These are phyloP conservation scores for Nesogale talazaci DNA, from an alignment of 2,113 vertebrate genomes.

Conservation along the genomic window DNA sequence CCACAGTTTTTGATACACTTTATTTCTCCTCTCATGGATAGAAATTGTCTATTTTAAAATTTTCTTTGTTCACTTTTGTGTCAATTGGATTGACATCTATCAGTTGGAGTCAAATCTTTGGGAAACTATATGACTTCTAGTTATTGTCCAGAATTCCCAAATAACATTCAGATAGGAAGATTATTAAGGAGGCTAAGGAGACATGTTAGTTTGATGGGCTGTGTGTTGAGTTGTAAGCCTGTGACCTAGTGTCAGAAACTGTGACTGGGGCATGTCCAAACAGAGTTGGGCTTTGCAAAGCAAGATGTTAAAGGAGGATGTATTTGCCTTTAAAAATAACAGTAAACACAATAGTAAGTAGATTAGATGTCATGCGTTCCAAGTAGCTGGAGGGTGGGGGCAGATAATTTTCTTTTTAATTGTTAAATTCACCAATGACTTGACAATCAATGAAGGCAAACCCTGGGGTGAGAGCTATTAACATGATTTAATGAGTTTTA, in stretches of 20 bases:
- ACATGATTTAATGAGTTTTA: neutral
- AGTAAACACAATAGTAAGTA: neutral
- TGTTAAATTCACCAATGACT: neutral
- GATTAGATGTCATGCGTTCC: neutral
- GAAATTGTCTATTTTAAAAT: neutral
- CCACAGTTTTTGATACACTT: constrained; percentile 3
- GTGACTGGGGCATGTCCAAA: neutral
- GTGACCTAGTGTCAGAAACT: neutral
- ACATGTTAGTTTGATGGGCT: no score
- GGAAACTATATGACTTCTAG: neutral
- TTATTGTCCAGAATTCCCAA: neutral
- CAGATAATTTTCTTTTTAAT: neutral
- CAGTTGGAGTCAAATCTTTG: neutral
- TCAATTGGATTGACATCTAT: neutral
- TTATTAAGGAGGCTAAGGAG: neutral
- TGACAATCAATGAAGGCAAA: neutral
- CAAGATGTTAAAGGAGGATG: neutral
- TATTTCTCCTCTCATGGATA: neutral
- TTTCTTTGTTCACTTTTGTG: neutral
- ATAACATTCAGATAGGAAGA: neutral
- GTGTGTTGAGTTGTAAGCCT: neutral
- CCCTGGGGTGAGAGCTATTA: no score
- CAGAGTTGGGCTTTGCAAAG: neutral
- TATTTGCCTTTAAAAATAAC: neutral
- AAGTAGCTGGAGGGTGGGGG: neutral